Percentiles rank a stretch among this genome's conserved stretches.
These are phyloP conservation scores for Heliconius hermathena DNA, from an alignment of 1,140 invertebrate species.

Conservation along the genomic window DNA sequence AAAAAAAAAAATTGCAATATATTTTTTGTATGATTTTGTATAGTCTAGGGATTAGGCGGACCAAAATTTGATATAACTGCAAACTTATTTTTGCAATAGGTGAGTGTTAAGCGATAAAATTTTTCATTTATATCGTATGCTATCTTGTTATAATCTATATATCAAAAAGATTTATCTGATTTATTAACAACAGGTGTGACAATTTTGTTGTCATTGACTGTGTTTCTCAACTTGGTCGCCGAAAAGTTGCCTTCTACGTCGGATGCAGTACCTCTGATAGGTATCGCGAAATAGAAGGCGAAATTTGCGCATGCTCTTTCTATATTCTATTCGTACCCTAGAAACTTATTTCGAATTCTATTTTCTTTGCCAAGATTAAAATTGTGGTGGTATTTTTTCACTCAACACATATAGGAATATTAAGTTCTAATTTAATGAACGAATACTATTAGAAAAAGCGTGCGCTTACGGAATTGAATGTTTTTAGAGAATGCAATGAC, in stretches of 20 bases:
- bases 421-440: background rate
- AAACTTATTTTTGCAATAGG: background rate
- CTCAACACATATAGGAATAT: background rate
- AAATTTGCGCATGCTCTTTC: slow-evolving; percentile 24
- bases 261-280: slow-evolving; percentile 90
- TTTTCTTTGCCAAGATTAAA: background rate
- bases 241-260: slow-evolving; percentile 96
- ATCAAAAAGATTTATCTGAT: background rate
- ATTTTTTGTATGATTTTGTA: background rate
- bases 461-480: slow-evolving; percentile 26
- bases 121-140: background rate
- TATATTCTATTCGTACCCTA: slow-evolving; percentile 10
- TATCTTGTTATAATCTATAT: background rate
- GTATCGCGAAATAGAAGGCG: slow-evolving; percentile 62
- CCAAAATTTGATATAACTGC: background rate
- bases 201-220: slow-evolving; percentile 98
- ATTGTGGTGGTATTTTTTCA: background rate
- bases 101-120: background rate
- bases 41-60: background rate
- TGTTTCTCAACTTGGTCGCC: slow-evolving; percentile 97
- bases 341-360: background rate
- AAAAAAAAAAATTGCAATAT: background rate
- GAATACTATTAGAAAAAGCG: slow-evolving; percentile 15
- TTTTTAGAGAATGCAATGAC: slow-evolving; percentile 26
- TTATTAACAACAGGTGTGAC: slow-evolving; percentile 91